phyloP scores from a whole-genome alignment of 2,113 vertebrate genomes.

The Corythoichthys haematopterus region DNA sequence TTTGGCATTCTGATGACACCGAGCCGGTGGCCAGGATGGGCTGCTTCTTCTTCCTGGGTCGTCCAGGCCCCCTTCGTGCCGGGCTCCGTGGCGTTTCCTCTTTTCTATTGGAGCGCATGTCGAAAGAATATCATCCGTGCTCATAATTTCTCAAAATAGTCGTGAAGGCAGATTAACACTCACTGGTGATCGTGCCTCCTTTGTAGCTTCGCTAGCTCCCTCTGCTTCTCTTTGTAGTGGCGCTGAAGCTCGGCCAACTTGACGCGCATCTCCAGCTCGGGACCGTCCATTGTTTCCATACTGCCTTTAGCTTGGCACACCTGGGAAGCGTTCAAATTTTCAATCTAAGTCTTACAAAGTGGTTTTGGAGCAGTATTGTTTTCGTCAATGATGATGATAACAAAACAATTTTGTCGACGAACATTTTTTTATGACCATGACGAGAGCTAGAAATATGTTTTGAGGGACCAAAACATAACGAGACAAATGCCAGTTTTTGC shows the following conservation, averaged over 20 bases:
- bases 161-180: constrained; percentile 25
- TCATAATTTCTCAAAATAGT: neutral
- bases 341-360: neutral
- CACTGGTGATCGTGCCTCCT: constrained; percentile 86
- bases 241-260: constrained; percentile 88
- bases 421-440: too few species aligned
- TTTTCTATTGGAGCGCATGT: constrained; percentile 70
- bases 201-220: constrained; percentile 88
- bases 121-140: neutral
- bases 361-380: too few species aligned
- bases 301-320: constrained; percentile 86
- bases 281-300: constrained; percentile 86
- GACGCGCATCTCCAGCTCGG: constrained; percentile 88
- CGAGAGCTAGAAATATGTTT: too few species aligned
- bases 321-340: constrained; percentile 57
- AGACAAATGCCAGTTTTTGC: too few species aligned
- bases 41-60: constrained; percentile 89
- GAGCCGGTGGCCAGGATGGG: constrained; percentile 60
- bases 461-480: too few species aligned
- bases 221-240: constrained; percentile 93
- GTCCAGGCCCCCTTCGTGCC: constrained; percentile 84
- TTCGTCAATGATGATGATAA: too few species aligned
- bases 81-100: constrained; percentile 92
- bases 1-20: constrained; percentile 69
- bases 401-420: too few species aligned